Conservation (phyloP, 2,888 invertebrate species). For the Panopea generosa region DNA sequence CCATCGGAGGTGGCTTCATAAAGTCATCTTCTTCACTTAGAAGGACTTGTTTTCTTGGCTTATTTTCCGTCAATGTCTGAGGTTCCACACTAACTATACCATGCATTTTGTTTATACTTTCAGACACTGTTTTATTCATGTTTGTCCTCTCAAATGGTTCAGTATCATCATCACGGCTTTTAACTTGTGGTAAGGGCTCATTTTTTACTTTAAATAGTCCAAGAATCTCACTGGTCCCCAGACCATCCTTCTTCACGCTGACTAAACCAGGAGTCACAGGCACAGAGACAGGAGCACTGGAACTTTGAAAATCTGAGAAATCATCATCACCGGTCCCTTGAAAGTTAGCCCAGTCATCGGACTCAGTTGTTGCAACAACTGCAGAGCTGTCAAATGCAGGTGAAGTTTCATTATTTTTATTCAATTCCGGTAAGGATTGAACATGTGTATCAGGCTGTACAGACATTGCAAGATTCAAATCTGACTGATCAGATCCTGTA, state of each 20-base stretch:
- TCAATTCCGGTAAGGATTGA: no score
- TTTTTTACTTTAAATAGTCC: slow-evolving; percentile 76
- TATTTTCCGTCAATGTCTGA: slow-evolving; percentile 11
- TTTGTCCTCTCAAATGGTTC: background rate
- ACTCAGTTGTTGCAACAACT: slow-evolving; percentile 2
- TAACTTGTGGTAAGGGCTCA: slow-evolving; percentile 48
- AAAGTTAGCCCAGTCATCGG: slow-evolving; percentile 69
- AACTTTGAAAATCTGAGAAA: slow-evolving; percentile 36
- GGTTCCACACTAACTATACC: slow-evolving; percentile 25
- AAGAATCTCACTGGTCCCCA: slow-evolving; percentile 73
- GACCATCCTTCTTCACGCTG: slow-evolving; percentile 70
- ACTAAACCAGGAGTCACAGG: slow-evolving; percentile 19
- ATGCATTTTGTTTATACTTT: slow-evolving; percentile 38
- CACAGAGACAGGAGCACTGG: slow-evolving; percentile 1
- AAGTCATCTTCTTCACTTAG: slow-evolving; percentile 67
- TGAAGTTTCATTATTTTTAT: no score
- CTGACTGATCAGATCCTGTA: slow-evolving; percentile 47
- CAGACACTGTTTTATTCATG: slow-evolving; percentile 13
- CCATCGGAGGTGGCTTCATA: slow-evolving; percentile 76
- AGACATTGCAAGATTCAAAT: background rate
- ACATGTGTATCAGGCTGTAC: no score
- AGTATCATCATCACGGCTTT: slow-evolving; percentile 51
- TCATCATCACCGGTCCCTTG: slow-evolving; percentile 34
- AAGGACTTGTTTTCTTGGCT: slow-evolving; percentile 20
- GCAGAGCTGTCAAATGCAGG: background rate